phyloP scores from a whole-genome alignment of 2,888 invertebrate genomes.

The Graphium colonna region DNA sequence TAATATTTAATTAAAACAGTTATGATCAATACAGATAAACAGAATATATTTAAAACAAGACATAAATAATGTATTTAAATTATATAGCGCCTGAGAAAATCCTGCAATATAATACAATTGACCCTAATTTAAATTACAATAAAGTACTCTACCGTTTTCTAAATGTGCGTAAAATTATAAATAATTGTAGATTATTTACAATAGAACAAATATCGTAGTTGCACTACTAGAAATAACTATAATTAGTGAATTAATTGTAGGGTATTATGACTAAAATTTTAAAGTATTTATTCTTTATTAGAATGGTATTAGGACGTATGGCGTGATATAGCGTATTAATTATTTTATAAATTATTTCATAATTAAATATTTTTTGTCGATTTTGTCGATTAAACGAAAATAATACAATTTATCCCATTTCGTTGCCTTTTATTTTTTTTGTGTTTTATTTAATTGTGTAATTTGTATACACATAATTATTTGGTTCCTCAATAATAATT shows the following conservation, averaged over 20 bases:
- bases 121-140: too few species aligned
- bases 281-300: background rate
- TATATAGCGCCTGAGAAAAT: too few species aligned
- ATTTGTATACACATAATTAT: background rate
- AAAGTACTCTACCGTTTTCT: too few species aligned
- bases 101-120: too few species aligned
- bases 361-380: background rate
- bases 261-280: background rate
- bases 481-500: background rate
- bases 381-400: too few species aligned
- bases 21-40: too few species aligned
- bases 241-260: background rate
- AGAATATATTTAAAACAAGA: too few species aligned
- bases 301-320: background rate
- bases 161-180: too few species aligned
- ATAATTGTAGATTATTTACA: too few species aligned
- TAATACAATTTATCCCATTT: conserved; percentile 11
- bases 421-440: conserved; percentile 1
- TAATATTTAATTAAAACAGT: too few species aligned
- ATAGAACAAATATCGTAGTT: conserved; percentile 10
- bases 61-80: too few species aligned
- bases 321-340: background rate
- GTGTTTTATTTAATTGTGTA: background rate
- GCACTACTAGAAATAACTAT: background rate
- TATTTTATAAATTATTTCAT: background rate